Conservation (phyloP, 2,797 vertebrate species). For the Sylvia borin region DNA sequence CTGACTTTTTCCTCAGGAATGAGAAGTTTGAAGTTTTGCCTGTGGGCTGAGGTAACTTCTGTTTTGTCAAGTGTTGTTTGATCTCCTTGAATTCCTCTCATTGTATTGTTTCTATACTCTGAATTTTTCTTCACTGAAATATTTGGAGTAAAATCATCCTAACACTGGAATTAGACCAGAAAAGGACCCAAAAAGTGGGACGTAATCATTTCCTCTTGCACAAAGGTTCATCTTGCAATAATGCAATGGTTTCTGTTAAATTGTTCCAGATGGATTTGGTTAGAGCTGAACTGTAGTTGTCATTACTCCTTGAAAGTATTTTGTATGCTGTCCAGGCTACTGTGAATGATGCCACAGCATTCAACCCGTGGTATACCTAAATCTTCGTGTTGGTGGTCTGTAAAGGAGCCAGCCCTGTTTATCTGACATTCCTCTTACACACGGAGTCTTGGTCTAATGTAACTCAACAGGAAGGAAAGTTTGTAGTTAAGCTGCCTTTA, state of each 20-base stretch:
- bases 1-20: not conserved
- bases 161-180: not conserved
- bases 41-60: not conserved
- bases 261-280: not conserved
- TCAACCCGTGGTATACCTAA: not conserved
- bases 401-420: not conserved
- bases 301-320: not conserved
- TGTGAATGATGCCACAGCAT: not conserved
- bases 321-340: not conserved
- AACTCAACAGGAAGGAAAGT: not conserved
- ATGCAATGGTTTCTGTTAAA: not conserved
- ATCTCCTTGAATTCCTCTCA: not conserved
- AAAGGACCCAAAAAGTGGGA: not conserved
- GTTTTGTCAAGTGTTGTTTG: not conserved
- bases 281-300: not conserved
- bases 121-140: not conserved
- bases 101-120: not conserved
- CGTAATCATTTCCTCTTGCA: not conserved
- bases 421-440: not conserved
- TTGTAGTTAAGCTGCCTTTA: not conserved
- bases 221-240: not conserved
- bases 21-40: not conserved
- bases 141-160: not conserved
- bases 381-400: slow-evolving; percentile 8
- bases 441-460: not conserved